Conservation (phyloP, 2,888 invertebrate species). For the Clusia tigrina region DNA sequence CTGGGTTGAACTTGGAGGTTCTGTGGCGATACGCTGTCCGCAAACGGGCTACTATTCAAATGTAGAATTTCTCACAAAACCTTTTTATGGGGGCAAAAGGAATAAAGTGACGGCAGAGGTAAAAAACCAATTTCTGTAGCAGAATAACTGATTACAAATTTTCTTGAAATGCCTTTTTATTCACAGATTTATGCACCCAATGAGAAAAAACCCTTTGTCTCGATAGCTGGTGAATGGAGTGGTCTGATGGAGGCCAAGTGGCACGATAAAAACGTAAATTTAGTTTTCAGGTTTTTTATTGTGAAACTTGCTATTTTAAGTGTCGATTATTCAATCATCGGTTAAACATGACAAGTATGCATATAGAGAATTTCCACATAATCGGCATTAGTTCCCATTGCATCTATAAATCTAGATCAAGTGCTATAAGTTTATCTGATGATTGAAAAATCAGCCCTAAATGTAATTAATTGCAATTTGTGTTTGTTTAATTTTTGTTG, state of each 20-base stretch:
- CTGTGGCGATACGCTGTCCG: constrained; percentile 86
- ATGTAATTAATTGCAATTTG: not conserved
- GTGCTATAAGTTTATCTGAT: no score
- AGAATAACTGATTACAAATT: not conserved
- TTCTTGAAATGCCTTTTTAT: constrained; percentile 43
- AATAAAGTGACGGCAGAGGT: constrained; percentile 88
- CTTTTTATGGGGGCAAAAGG: constrained; percentile 96
- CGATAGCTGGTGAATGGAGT: constrained; percentile 96
- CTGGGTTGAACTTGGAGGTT: constrained; percentile 98
- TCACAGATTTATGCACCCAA: constrained; percentile 69
- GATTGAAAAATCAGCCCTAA: no score
- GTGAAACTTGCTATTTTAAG: no score
- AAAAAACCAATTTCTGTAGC: not conserved
- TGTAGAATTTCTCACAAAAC: constrained; percentile 96
- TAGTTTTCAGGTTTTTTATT: constrained; percentile 21
- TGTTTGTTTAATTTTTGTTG: not conserved
- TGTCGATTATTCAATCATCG: no score
- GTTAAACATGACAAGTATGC: no score
- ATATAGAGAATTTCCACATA: no score
- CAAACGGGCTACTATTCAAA: constrained; percentile 93
- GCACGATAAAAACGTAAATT: constrained; percentile 69
- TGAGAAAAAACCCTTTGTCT: constrained; percentile 90
- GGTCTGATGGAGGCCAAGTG: constrained; percentile 93
- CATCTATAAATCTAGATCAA: no score
- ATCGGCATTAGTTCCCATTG: no score